Evolutionary conservation across 2,797 vertebrate species (phyloP), one percentile per base, ranked within the genome.

Genomic region (Manis pentadactyla): DNA sequence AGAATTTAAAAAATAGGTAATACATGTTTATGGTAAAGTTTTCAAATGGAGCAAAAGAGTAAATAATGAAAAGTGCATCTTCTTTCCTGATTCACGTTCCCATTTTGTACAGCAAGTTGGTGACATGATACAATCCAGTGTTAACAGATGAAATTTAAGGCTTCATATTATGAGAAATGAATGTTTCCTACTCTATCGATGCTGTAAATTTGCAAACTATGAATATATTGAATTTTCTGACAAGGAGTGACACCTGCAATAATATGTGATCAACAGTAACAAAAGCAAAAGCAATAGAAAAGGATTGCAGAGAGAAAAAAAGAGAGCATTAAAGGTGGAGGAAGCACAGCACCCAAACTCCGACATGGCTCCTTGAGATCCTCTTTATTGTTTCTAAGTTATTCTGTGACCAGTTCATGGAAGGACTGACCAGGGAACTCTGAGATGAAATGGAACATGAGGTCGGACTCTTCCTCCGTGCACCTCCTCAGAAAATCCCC

Each of bases 141-240:
- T 81, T 42, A 87, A 68, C 37, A 87, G 59, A 64, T 25, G 29
- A 92, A 95, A 75, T 29, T 4, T 49, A 59, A 93, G 51, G 53
- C 57, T 90, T 95, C 19, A 1, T 59, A 9, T 27, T 77, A n/a
- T 31, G 42, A 82, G 79, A 91, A 81, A 37, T 14, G 29, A 79
- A 59, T 23, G 19, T 89, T 63, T 78, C 39, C n/a, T 68, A 29
- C 31, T 82, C 83, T 88, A 71, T 63, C 75, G 59, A 51, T 31
- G 75, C 8, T 21, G 9, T 66, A n/a, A 42, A 71, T 73, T 87
- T 69, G 34, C 46, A 69, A 68, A 23, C 29, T 93, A n/a, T 68
- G 37, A 77, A 25, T 23, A 23, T 64, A 69, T 19, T 82, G n/a
- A 89, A 83, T 63, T 74, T 63, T n/a, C 12, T 81, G 53, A 37